These are phyloP conservation scores for Girardinus metallicus DNA, from an alignment of 2,797 vertebrate species.

Conservation along the genomic window DNA sequence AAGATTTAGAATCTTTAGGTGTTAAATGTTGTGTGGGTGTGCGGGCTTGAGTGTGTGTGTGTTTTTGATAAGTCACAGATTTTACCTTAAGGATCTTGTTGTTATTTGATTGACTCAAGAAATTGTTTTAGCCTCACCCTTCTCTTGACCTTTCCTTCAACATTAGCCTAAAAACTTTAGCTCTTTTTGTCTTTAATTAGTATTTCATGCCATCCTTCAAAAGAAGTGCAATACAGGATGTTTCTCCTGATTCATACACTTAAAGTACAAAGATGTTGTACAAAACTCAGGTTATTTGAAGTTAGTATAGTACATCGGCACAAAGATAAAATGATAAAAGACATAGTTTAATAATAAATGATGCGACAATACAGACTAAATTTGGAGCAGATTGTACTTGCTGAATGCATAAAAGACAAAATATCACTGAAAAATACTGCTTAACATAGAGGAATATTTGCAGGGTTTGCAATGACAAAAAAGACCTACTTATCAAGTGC, in stretches of 20 bases:
- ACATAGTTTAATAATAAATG: conserved; percentile 44
- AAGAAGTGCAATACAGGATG: background rate
- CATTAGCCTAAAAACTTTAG: background rate
- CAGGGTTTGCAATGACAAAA: conserved; percentile 70
- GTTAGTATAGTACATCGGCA: background rate
- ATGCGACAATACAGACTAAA: conserved; percentile 50
- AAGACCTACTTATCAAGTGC: conserved; percentile 70
- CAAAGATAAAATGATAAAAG: conserved; percentile 29
- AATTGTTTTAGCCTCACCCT: background rate
- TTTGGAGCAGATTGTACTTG: conserved; percentile 38
- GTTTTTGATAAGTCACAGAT: background rate
- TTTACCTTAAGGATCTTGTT: background rate
- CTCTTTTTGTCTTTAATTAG: background rate
- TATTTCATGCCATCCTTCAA: background rate
- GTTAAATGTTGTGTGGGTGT: no score
- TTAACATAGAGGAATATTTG: conserved; percentile 62
- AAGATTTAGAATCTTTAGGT: background rate
- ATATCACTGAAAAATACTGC: conserved; percentile 49
- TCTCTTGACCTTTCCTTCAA: background rate
- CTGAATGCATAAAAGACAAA: conserved; percentile 46
- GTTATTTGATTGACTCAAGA: background rate
- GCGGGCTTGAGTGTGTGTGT: background rate
- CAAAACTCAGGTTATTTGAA: background rate
- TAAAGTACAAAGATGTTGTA: background rate
- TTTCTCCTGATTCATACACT: background rate